phyloP scores from a whole-genome alignment of 2,797 vertebrate species.

The Linurgus olivaceus region DNA sequence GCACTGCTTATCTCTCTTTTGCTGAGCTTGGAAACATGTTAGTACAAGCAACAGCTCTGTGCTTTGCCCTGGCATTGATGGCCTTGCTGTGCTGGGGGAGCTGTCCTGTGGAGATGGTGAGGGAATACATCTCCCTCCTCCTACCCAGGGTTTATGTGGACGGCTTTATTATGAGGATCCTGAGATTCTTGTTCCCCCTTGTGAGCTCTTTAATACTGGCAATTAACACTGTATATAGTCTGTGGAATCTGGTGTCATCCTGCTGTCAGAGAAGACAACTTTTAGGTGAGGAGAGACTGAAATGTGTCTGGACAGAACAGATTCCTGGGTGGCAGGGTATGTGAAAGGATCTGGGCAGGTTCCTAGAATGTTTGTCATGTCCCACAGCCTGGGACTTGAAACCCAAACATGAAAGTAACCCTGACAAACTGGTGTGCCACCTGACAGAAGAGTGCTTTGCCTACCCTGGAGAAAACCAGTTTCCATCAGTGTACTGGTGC shows the following conservation, averaged over 20 bases:
- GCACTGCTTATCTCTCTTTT: not conserved
- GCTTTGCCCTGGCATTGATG: not conserved
- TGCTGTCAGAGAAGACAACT: not conserved
- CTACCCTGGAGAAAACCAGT: not conserved
- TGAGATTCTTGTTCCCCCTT: not conserved
- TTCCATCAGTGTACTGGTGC: not conserved
- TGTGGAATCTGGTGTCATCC: not conserved
- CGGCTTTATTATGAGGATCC: not conserved
- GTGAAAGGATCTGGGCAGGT: not conserved
- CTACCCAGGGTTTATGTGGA: rapidly evolving
- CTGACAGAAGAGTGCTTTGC: not conserved
- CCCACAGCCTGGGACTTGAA: not conserved
- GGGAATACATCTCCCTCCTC: not conserved
- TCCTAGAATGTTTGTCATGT: not conserved
- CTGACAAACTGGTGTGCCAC: rapidly evolving
- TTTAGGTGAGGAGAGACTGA: not conserved
- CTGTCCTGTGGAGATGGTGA: not conserved
- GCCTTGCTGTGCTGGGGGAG: not conserved
- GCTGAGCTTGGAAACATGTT: not conserved
- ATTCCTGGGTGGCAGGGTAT: not conserved
- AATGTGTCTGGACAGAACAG: not conserved
- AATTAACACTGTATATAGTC: not conserved
- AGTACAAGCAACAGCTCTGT: not conserved
- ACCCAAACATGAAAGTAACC: not conserved
- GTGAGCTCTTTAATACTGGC: not conserved